Percentiles rank a stretch among this genome's conserved stretches.
phyloP scores from a whole-genome alignment of 2,113 vertebrate genomes.

The Jaculus jaculus region DNA sequence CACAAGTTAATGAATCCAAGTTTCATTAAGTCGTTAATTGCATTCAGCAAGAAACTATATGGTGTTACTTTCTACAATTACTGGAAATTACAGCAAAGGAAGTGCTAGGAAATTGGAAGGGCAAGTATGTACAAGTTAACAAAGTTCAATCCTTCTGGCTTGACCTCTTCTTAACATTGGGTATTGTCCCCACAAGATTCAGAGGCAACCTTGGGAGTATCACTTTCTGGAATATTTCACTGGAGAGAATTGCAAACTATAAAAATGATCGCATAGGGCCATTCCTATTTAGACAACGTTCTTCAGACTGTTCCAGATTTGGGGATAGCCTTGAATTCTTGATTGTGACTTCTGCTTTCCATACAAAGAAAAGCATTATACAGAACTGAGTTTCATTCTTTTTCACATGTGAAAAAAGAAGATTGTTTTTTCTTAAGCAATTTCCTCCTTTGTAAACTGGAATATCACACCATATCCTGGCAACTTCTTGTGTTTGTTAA shows the following conservation, averaged over 20 bases:
- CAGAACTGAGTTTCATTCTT: not conserved
- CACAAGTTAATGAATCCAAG: conserved; percentile 53
- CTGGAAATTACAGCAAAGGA: conserved; percentile 13
- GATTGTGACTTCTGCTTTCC: conserved; percentile 4
- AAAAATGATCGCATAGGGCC: not conserved
- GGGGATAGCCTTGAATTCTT: not conserved
- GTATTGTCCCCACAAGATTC: not conserved
- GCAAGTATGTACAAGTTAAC: conserved; percentile 24
- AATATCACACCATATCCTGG: not conserved
- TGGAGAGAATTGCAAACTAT: not conserved
- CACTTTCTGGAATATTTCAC: conserved; percentile 7
- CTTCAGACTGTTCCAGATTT: not conserved
- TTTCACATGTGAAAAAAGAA: not conserved
- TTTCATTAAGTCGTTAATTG: conserved; percentile 66
- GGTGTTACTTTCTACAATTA: conserved; percentile 46
- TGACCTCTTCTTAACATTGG: conserved; percentile 39
- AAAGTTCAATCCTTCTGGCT: not conserved
- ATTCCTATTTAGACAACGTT: not conserved
- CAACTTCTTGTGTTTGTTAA: not conserved
- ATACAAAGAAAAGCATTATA: not conserved
- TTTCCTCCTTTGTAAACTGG: conserved; percentile 2
- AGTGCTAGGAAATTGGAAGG: conserved; percentile 43
- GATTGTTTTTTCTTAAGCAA: not conserved
- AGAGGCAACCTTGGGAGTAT: not conserved
- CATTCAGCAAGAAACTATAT: not conserved